Percentiles rank a stretch among this genome's conserved stretches.
Evolutionary conservation across 2,113 vertebrate genomes (phyloP).

Genomic region (Choloepus hoffmanni): DNA sequence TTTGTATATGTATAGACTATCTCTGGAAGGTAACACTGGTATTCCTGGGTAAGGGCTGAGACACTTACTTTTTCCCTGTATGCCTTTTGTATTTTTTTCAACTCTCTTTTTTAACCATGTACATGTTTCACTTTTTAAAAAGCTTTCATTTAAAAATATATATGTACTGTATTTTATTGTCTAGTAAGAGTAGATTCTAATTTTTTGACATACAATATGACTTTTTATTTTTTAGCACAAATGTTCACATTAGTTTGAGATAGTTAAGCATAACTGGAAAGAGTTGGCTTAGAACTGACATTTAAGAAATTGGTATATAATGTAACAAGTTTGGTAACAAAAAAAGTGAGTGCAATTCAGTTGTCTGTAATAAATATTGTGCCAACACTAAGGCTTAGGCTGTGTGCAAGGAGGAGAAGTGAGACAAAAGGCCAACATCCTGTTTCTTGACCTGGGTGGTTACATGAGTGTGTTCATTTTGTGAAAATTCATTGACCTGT

Average conservation of each 20-base stretch:
- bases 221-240: not conserved
- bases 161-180: not conserved
- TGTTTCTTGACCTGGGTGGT: not conserved
- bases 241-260: not conserved
- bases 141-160: not conserved
- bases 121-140: not conserved
- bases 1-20: not conserved
- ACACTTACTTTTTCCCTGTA: not conserved
- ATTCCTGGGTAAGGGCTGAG: not conserved
- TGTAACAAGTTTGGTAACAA: not conserved
- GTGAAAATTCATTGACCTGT: not conserved
- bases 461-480: not conserved
- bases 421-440: not conserved
- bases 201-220: not conserved
- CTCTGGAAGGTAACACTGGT: not conserved
- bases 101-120: not conserved
- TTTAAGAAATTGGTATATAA: not conserved
- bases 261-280: not conserved
- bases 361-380: not conserved
- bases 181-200: not conserved
- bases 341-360: not conserved
- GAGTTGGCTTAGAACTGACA: not conserved
- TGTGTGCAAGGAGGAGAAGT: not conserved
- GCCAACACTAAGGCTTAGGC: not conserved
- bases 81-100: not conserved